Conservation (phyloP, 2,888 invertebrate genomes). For the Acanthosepion esculentum region DNA sequence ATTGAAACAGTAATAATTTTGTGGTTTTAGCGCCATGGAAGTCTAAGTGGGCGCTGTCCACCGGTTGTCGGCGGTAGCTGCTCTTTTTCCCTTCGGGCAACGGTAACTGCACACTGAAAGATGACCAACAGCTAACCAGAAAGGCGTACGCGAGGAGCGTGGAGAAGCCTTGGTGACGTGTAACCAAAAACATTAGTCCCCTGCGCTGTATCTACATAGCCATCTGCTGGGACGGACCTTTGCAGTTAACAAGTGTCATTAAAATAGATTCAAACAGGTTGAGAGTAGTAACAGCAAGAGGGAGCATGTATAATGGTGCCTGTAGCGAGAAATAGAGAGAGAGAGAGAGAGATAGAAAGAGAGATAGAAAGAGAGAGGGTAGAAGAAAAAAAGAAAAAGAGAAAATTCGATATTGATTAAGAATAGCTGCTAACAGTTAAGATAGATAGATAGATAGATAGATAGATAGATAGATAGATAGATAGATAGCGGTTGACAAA, state of each 20-base stretch:
- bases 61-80: background rate
- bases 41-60: background rate
- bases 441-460: background rate
- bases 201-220: conserved; percentile 36
- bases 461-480: background rate
- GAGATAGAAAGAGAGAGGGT: background rate
- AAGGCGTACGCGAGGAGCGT: conserved; percentile 23
- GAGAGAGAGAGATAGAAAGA: background rate
- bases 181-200: conserved; percentile 45
- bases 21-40: background rate
- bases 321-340: background rate
- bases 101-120: background rate
- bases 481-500: background rate
- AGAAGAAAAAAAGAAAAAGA: too few relatives aligned
- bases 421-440: too few relatives aligned
- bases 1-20: background rate
- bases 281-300: background rate
- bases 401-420: too few relatives aligned
- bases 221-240: conserved; percentile 38
- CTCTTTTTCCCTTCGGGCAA: background rate
- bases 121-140: conserved; percentile 24
- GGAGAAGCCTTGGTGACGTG: conserved; percentile 36
- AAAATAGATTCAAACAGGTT: background rate
- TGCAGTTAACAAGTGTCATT: background rate
- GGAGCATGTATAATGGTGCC: background rate